Percentiles rank a stretch among this genome's conserved stretches.
Evolutionary conservation across 2,888 invertebrate species (phyloP).

Genomic region (Ormia ochracea): DNA sequence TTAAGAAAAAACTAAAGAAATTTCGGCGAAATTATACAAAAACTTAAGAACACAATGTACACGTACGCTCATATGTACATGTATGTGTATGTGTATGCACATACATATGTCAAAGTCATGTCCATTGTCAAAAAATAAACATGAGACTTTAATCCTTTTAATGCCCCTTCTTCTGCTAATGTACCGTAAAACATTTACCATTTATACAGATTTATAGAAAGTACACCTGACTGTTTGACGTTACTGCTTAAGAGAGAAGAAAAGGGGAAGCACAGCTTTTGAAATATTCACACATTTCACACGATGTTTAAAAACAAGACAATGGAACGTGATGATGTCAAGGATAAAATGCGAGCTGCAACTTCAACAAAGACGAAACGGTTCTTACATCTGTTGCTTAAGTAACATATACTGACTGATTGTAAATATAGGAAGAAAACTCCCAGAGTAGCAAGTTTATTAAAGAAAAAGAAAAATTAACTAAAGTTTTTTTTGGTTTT

Average conservation of each 20-base stretch:
- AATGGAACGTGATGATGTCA: slow-evolving; percentile 50
- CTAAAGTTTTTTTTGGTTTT: background rate
- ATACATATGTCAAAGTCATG: slow-evolving; percentile 39
- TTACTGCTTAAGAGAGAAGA: background rate
- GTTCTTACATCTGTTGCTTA: slow-evolving; percentile 30
- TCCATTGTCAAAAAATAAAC: background rate
- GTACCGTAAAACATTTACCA: slow-evolving; percentile 42
- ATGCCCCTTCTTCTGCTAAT: slow-evolving; percentile 45
- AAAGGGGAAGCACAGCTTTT: background rate
- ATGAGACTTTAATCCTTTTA: slow-evolving; percentile 39
- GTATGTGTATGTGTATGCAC: slow-evolving; percentile 41
- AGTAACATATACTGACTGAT: slow-evolving; percentile 2
- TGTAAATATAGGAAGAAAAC: background rate
- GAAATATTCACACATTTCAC: background rate
- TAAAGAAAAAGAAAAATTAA: background rate
- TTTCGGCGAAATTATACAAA: background rate
- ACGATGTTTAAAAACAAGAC: slow-evolving; percentile 45
- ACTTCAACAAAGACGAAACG: background rate
- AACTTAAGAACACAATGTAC: slow-evolving; percentile 38
- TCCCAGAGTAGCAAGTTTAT: background rate
- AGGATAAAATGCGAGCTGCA: background rate
- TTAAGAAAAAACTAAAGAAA: background rate
- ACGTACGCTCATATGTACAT: no score
- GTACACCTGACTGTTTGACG: slow-evolving; percentile 20
- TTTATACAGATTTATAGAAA: slow-evolving; percentile 44